Evolutionary conservation across 2,888 invertebrate genomes (phyloP).

Genomic region (Eristalinus aeneus): DNA sequence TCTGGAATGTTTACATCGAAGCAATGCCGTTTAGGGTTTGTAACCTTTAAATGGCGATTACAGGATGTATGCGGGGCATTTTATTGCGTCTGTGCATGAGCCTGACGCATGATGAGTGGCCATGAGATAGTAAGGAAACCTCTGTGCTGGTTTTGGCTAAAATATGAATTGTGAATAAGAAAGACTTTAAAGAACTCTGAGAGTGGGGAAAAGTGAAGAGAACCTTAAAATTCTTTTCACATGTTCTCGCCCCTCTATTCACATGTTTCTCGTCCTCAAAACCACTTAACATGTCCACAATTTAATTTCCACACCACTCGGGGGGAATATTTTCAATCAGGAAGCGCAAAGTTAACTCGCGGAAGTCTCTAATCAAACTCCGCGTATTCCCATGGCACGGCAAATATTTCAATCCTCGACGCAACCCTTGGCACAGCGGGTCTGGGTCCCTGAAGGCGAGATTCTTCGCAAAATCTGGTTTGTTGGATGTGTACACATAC

Average conservation of each 20-base stretch:
- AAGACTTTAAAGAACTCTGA: too few species aligned
- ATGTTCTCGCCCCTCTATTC: too few species aligned
- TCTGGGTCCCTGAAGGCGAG: slow-evolving; percentile 28
- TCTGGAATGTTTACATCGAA: slow-evolving; percentile 30
- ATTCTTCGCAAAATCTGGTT: slow-evolving; percentile 59
- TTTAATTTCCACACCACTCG: background rate
- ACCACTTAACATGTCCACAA: background rate
- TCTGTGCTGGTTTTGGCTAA: too few species aligned
- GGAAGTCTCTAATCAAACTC: slow-evolving; percentile 3
- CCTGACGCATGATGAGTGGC: background rate
- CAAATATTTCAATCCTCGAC: slow-evolving; percentile 19
- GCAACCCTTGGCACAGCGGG: background rate
- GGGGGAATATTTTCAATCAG: slow-evolving; percentile 3
- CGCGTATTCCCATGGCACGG: slow-evolving; percentile 22
- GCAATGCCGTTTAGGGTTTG: background rate
- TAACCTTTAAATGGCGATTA: background rate
- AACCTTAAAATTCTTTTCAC: too few species aligned
- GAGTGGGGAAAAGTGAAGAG: too few species aligned
- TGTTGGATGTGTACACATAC: slow-evolving; percentile 16
- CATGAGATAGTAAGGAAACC: background rate
- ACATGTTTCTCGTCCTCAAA: background rate
- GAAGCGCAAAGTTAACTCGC: slow-evolving; percentile 48
- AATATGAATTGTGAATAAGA: too few species aligned
- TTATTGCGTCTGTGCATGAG: background rate
- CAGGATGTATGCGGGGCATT: background rate